A percentile compares a stretch with the other conserved stretches of the same genome.
Evolutionary conservation across 2,797 vertebrate genomes (phyloP).

Genomic region (Urophycis tenuis): DNA sequence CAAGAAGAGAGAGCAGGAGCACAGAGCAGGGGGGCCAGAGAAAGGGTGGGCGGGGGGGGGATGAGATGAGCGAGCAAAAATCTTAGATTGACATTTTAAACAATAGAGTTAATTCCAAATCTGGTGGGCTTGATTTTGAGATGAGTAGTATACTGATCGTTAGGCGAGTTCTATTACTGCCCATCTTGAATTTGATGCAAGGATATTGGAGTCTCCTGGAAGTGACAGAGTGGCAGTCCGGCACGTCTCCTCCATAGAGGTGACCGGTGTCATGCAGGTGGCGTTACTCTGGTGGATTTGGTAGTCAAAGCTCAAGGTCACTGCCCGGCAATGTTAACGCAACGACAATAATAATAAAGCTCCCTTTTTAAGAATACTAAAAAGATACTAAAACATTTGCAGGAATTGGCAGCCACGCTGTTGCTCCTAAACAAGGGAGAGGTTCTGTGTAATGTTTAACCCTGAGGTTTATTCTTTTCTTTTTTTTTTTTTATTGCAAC

Average conservation of each 20-base stretch:
- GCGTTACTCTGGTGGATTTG: neutral
- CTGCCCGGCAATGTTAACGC: neutral
- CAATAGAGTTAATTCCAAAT: neutral
- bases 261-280: neutral
- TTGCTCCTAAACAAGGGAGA: neutral
- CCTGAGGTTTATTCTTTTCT: no score
- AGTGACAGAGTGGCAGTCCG: neutral
- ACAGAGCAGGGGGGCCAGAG: neutral
- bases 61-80: neutral
- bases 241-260: neutral
- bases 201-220: constrained; percentile 24
- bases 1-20: constrained; percentile 42
- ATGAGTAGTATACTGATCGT: neutral
- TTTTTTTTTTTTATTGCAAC: neutral
- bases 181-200: constrained; percentile 25
- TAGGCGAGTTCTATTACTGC: constrained; percentile 24
- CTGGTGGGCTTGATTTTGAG: neutral
- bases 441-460: neutral
- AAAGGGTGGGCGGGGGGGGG: neutral
- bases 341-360: neutral
- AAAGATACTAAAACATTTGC: neutral
- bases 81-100: neutral
- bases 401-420: neutral
- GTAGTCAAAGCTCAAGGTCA: neutral
- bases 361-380: neutral